Percentiles rank a stretch among this genome's conserved stretches.
These are phyloP conservation scores for Lagocephalus sceleratus DNA, from an alignment of 2,797 vertebrate genomes.

Conservation along the genomic window DNA sequence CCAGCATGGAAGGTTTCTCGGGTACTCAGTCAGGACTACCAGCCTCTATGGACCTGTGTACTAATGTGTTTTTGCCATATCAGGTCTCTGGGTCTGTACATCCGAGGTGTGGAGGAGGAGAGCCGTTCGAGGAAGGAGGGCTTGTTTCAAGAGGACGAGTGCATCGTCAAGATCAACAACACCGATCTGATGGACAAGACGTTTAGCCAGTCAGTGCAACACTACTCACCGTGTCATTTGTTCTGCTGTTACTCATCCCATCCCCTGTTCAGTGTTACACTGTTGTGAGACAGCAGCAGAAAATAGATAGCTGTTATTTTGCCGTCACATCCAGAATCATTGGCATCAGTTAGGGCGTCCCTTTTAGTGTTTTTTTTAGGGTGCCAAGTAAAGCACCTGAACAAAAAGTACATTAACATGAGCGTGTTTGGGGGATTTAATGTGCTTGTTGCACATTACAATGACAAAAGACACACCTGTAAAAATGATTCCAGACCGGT, in stretches of 20 bases:
- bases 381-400: not conserved
- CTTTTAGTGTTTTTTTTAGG: constrained; percentile 1
- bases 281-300: constrained; percentile 22
- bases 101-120: constrained; percentile 90
- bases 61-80: not conserved
- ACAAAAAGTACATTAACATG: constrained; percentile 18
- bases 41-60: too few relatives aligned
- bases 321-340: not conserved
- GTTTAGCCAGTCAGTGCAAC: constrained; percentile 88
- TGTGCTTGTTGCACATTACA: constrained; percentile 35
- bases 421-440: constrained; percentile 24
- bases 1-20: not conserved
- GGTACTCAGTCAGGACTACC: not conserved
- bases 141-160: constrained; percentile 91
- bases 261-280: constrained; percentile 21
- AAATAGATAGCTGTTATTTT: constrained; percentile 49
- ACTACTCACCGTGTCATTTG: not conserved
- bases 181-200: constrained; percentile 89
- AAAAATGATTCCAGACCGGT: constrained; percentile 31
- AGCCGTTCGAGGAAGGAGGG: constrained; percentile 88
- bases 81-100: constrained; percentile 89
- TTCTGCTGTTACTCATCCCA: constrained; percentile 7
- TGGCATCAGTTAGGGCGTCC: not conserved
- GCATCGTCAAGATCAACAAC: constrained; percentile 92
- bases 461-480: constrained; percentile 46